phyloP scores from a whole-genome alignment of 2,113 vertebrate genomes.

The Anseranas semipalmata region DNA sequence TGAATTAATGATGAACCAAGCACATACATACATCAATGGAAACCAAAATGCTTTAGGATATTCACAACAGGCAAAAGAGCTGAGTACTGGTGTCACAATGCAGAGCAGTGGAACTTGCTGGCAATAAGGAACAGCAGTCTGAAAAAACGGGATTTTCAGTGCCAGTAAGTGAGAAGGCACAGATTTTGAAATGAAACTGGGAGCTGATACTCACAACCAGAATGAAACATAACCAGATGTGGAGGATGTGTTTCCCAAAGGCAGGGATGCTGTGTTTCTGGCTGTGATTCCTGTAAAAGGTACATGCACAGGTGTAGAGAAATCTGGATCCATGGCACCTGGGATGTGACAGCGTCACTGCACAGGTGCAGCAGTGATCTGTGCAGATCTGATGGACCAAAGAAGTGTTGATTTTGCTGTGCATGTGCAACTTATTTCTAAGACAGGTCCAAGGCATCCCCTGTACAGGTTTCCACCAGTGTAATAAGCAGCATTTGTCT shows the following conservation, averaged over 20 bases:
- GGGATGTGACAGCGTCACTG: background rate
- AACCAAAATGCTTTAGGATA: background rate
- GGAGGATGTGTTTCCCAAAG: background rate
- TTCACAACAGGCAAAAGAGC: background rate
- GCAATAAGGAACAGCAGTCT: background rate
- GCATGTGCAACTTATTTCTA: rapidly evolving
- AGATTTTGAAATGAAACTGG: background rate
- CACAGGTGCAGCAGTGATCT: background rate
- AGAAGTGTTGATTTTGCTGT: background rate
- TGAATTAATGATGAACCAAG: background rate
- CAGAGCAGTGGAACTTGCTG: background rate
- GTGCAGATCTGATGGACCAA: background rate
- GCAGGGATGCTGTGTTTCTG: background rate
- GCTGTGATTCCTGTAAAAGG: background rate
- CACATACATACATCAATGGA: background rate
- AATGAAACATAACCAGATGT: background rate
- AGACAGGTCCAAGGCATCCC: background rate
- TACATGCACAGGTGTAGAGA: rapidly evolving
- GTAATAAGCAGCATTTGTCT: background rate
- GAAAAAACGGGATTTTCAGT: background rate
- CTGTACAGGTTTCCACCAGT: background rate
- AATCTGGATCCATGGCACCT: background rate
- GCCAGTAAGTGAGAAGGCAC: background rate
- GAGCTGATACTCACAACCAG: background rate
- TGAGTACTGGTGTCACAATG: background rate